phyloP scores from a whole-genome alignment of 2,797 vertebrate species.

The Glyptemys insculpta region DNA sequence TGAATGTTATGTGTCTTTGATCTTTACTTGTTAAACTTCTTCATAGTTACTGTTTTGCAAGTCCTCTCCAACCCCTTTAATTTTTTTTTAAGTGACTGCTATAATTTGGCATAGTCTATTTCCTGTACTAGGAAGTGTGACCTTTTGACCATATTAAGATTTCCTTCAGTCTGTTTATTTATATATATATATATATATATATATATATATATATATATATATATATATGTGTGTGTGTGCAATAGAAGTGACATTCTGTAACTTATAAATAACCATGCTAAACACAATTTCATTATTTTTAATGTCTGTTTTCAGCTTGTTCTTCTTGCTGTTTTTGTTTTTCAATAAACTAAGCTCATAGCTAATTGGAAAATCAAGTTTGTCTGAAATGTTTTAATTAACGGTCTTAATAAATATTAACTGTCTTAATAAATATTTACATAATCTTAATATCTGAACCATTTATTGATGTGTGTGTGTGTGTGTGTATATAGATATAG shows the following conservation, averaged over 20 bases:
- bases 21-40: slow-evolving; percentile 63
- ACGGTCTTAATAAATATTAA: neutral
- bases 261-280: neutral
- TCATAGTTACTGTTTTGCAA: slow-evolving; percentile 46
- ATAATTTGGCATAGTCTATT: slow-evolving; percentile 77
- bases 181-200: neutral
- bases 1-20: slow-evolving; percentile 67
- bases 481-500: neutral
- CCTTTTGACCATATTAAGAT: slow-evolving; percentile 80
- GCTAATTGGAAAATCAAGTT: neutral
- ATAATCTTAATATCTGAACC: neutral
- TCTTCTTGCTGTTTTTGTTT: neutral
- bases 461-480: neutral
- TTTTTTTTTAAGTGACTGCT: neutral
- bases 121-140: slow-evolving; percentile 85
- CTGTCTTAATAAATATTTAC: neutral
- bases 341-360: neutral
- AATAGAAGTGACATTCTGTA: neutral
- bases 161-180: slow-evolving; percentile 70
- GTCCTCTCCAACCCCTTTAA: slow-evolving; percentile 22
- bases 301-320: neutral
- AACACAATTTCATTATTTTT: neutral
- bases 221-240: neutral
- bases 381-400: neutral
- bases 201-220: neutral